Percentiles rank a stretch among this genome's conserved stretches.
phyloP scores from a whole-genome alignment of 2,113 vertebrate genomes.

The Archilochus colubris region DNA sequence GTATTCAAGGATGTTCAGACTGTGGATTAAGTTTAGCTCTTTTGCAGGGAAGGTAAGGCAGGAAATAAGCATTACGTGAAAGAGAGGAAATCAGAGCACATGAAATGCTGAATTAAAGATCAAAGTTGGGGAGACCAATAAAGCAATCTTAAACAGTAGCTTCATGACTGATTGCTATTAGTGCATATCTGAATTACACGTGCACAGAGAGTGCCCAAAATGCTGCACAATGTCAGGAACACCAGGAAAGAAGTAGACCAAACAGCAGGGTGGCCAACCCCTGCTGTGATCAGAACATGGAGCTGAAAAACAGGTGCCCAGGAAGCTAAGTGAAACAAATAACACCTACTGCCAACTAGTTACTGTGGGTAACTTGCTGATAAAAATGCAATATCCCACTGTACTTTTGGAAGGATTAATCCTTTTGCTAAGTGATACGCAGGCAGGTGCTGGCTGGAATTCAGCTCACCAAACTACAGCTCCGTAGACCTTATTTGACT shows the following conservation, averaged over 20 bases:
- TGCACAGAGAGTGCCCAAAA: background rate
- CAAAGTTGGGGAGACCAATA: background rate
- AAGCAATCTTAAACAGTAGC: background rate
- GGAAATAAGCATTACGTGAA: background rate
- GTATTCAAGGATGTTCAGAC: background rate
- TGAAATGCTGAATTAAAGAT: background rate
- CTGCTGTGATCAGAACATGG: background rate
- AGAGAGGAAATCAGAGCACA: background rate
- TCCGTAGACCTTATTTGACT: background rate
- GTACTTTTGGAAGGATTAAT: background rate
- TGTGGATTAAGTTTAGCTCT: background rate
- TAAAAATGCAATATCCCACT: background rate
- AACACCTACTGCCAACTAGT: background rate
- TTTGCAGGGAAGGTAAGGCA: background rate
- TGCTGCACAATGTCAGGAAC: background rate
- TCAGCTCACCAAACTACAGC: background rate
- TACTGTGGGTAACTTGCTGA: background rate
- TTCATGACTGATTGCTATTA: rapidly evolving
- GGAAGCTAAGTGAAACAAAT: background rate
- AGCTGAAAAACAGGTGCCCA: background rate
- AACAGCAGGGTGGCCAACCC: background rate
- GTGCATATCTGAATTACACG: background rate
- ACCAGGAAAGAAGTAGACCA: background rate
- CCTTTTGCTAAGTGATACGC: background rate
- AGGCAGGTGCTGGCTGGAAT: background rate